Evolutionary conservation across 1,140 invertebrate genomes (phyloP), one percentile per base, ranked within the genome.

Genomic region (Scaptomyza graminum): DNA sequence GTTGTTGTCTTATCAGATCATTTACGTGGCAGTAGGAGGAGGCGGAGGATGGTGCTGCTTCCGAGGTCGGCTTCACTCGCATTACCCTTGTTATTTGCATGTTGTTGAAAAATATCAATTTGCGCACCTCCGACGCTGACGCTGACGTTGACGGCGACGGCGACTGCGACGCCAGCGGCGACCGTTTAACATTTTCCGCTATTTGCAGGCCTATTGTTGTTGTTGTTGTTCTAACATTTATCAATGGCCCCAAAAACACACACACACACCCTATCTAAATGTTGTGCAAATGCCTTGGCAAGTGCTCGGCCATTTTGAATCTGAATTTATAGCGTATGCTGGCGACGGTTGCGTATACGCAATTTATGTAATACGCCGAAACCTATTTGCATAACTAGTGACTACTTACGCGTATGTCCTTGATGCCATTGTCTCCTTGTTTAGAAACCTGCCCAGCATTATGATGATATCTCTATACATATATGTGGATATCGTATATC

Each of bases 81-180:
- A 87, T 87, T 88, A 88, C 82, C 88, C 51, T 69, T 87, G 71
- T 87, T 88, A 87, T 87, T 87, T 87, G 82, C 82, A 87, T 87
- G 82, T 88, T 76, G 83, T 87, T 88, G 82, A 87, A 87, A 87
- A 87, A 87, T 87, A 87, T 87, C 82, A 87, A 87, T 87, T 87
- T 87, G 82, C 82, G 82, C 85, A 87, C 82, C 79, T 83, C 78
- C 79, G 79, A 75, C 73, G 76, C 43, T 60, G 55, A 63, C 60
- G 73, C 18, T 28, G 57, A 50, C 57, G 50, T 52, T 47, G 49
- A 13, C 52, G n/a, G n/a, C n/a, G n/a, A n/a, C n/a, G n/a, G n/a
- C n/a, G 49, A 22, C 18, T 22, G 54, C 59, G 28, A 41, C 57
- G 59, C 44, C 59, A 39, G 25, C 65, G 67, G 69, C 78, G 63